Conservation (phyloP, 1,140 invertebrate genomes). For the Semibalanus balanoides region DNA sequence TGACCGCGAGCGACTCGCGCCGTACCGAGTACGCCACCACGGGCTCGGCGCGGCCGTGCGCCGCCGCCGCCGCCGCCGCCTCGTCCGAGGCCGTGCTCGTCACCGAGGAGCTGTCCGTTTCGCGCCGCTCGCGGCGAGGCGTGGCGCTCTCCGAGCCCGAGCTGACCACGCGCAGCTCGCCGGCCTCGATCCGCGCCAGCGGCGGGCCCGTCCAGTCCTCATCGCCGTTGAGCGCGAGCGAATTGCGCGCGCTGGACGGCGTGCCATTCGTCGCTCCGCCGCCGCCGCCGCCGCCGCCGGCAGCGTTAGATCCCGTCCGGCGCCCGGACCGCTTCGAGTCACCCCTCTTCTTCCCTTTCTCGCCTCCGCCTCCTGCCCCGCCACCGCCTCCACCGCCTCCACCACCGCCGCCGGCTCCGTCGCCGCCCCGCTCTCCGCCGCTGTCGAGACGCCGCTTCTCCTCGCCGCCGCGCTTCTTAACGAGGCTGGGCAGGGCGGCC, state of each 20-base stretch:
- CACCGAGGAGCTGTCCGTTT: not conserved
- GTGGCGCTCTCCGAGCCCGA: not conserved
- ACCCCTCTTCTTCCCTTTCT: too few species aligned
- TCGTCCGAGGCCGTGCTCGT: not conserved
- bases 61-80: too few species aligned
- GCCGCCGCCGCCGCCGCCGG: too few species aligned
- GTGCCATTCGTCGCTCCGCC: not conserved
- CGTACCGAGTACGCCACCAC: not conserved
- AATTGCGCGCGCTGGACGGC: not conserved
- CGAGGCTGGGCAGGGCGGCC: not conserved
- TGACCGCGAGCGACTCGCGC: not conserved
- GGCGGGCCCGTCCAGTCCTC: not conserved
- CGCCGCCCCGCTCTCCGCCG: not conserved
- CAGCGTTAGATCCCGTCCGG: too few species aligned
- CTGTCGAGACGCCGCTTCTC: not conserved
- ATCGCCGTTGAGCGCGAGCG: not conserved
- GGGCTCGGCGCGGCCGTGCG: not conserved
- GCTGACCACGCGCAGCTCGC: not conserved
- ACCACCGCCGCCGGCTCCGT: not conserved
- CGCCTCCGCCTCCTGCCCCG: too few species aligned
- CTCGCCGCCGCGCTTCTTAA: not conserved
- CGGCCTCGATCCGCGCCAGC: not conserved
- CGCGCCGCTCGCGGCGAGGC: not conserved
- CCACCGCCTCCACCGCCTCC: too few species aligned
- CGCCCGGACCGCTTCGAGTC: too few species aligned